Evolutionary conservation across 1,140 invertebrate genomes (phyloP).

Genomic region (Neodiprion fabricii): DNA sequence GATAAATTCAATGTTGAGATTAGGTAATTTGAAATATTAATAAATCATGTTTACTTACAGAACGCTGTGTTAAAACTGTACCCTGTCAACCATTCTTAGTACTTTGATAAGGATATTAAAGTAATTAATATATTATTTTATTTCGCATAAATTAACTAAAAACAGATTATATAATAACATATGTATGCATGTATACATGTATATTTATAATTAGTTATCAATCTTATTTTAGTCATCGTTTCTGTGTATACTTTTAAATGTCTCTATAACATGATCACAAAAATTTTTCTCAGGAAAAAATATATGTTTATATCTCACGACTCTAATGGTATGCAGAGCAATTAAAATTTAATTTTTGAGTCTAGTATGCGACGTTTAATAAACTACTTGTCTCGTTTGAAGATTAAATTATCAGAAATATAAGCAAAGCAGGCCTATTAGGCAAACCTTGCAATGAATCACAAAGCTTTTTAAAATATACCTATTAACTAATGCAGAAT

Average conservation of each 20-base stretch:
- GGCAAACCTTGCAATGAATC: background rate
- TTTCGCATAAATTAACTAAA: conserved; percentile 51
- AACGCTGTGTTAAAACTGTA: background rate
- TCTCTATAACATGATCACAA: background rate
- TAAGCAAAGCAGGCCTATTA: background rate
- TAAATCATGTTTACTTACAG: conserved; percentile 20
- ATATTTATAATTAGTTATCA: conserved; percentile 6
- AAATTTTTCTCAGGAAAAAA: background rate
- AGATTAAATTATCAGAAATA: background rate
- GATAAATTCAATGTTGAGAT: conserved; percentile 75
- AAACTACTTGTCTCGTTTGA: background rate
- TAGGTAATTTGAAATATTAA: conserved; percentile 61
- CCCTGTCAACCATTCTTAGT: background rate
- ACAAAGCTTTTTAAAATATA: too few species aligned
- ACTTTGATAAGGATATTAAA: background rate
- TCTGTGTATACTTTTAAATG: conserved; percentile 1
- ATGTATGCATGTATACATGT: background rate
- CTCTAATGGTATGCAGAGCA: background rate
- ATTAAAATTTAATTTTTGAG: background rate
- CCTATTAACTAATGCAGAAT: too few species aligned
- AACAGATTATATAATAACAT: conserved; percentile 36
- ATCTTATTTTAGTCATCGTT: background rate
- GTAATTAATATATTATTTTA: conserved; percentile 52
- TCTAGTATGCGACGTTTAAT: background rate
- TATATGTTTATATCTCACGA: background rate